Conservation (phyloP, 2,113 vertebrate genomes). For the Zosterops japonicus region DNA sequence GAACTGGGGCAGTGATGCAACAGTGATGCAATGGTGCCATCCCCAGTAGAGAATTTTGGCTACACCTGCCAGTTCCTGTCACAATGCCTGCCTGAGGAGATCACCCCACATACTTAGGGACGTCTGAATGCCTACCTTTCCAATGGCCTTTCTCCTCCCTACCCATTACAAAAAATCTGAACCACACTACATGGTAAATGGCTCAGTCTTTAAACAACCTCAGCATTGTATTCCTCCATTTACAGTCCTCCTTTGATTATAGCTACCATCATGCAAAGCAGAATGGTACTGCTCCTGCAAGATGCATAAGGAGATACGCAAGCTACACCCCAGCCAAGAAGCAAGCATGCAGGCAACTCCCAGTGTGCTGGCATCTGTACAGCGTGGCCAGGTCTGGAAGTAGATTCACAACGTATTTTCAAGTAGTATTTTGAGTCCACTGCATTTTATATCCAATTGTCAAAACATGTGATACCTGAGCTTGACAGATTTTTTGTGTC, state of each 20-base stretch:
- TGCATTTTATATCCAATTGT: not conserved
- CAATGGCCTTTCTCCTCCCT: not conserved
- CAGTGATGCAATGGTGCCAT: not conserved
- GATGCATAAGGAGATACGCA: not conserved
- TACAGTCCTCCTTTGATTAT: not conserved
- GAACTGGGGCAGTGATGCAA: not conserved
- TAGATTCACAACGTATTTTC: not conserved
- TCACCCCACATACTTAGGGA: fast-evolving
- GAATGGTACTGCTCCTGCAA: not conserved
- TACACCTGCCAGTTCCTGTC: not conserved
- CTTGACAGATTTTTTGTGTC: not conserved
- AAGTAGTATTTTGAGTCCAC: not conserved
- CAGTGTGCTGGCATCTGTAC: not conserved
- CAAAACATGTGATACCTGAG: not conserved
- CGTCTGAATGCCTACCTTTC: not conserved
- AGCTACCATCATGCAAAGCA: not conserved
- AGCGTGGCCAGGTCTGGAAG: not conserved
- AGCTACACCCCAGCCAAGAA: not conserved
- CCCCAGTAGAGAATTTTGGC: not conserved
- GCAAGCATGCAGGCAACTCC: not conserved
- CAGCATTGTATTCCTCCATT: not conserved
- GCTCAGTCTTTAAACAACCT: not conserved
- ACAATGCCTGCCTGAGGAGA: fast-evolving
- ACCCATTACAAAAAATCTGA: not conserved
- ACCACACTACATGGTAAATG: not conserved